Evolutionary conservation across 2,888 invertebrate genomes (phyloP), one percentile per base, ranked within the genome.

Genomic region (Onchidella celtica): DNA sequence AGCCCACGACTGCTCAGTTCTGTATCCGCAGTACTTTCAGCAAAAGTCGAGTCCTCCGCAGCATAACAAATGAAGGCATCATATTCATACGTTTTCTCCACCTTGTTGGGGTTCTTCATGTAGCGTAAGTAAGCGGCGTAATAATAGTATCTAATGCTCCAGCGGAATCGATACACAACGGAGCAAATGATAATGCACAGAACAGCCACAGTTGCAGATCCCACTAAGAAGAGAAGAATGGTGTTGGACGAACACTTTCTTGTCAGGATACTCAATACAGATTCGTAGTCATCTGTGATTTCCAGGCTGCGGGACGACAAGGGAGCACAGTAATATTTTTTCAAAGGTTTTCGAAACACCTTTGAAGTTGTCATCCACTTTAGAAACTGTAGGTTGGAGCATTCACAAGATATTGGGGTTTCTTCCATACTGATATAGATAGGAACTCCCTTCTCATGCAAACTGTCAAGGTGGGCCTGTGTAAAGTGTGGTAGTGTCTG

Each of bases 51-150:
- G 55, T 84, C 81, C 36, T 78, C 70, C 1, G 59, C 17, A 21
- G 73, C 78, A 38, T 81, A 84, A 11, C 74, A 65, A 9, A 84
- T 78, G 38, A 84, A 84, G 29, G 79, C 83, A 32, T 84, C 83
- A 57, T 59, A 84, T 21, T 74, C 27, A 38, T 75, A 81, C n/a
- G n/a, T n/a, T n/a, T n/a, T n/a, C 1, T 79, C 47, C 3, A 40
- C 55, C n/a, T n/a, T n/a, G 3, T 47, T 21, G 2, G 24, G 29
- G 4, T 11, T 2, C 21, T 6, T 57, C 1, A 29, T n/a, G 2
- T 24, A 3, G 1, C 27, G 0, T 17, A 69, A 38, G 29, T 66
- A 36, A 17, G 79, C 79, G 14, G 73, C 72, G 24, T 79, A 73
- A 32, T 79, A 79, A 3, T 73, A 21, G 34, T 73, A 79, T 27